Percentiles rank a stretch among this genome's conserved stretches.
These are phyloP conservation scores for Ctenopoma multispine DNA, from an alignment of 2,797 vertebrate genomes.

Conservation along the genomic window DNA sequence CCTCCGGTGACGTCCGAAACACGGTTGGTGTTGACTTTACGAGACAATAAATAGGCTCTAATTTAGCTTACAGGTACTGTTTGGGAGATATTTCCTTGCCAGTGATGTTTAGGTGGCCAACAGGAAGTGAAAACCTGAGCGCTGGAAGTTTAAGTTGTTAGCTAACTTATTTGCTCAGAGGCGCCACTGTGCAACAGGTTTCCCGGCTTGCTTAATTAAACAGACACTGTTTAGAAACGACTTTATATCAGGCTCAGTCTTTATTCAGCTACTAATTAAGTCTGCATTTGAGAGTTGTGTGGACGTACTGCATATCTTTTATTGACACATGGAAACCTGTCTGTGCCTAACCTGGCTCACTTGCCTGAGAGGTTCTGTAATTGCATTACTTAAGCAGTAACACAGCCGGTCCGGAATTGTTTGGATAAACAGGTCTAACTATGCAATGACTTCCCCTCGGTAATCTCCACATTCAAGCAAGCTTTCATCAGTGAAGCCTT, in stretches of 20 bases:
- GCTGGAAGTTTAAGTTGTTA: slow-evolving; percentile 29
- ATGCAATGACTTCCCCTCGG: slow-evolving; percentile 10
- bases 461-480: slow-evolving; percentile 17
- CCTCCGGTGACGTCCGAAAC: background rate
- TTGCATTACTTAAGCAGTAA: background rate
- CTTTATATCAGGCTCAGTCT: background rate
- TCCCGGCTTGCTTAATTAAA: slow-evolving; percentile 6
- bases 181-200: slow-evolving; percentile 52
- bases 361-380: slow-evolving; percentile 19
- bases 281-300: background rate
- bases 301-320: background rate
- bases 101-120: slow-evolving; percentile 11
- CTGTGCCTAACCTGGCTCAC: slow-evolving; percentile 11
- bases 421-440: slow-evolving; percentile 49
- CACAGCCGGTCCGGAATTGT: background rate
- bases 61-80: background rate
- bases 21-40: background rate
- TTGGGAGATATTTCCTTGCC: background rate
- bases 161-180: slow-evolving; percentile 23
- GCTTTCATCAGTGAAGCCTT: slow-evolving; percentile 1
- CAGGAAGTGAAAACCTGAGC: slow-evolving; percentile 52
- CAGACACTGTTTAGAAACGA: background rate
- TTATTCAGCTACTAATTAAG: background rate
- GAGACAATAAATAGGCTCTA: background rate
- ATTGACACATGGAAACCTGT: background rate